Evolutionary conservation across 2,888 invertebrate species (phyloP).

Genomic region (Dexiosoma caninum): DNA sequence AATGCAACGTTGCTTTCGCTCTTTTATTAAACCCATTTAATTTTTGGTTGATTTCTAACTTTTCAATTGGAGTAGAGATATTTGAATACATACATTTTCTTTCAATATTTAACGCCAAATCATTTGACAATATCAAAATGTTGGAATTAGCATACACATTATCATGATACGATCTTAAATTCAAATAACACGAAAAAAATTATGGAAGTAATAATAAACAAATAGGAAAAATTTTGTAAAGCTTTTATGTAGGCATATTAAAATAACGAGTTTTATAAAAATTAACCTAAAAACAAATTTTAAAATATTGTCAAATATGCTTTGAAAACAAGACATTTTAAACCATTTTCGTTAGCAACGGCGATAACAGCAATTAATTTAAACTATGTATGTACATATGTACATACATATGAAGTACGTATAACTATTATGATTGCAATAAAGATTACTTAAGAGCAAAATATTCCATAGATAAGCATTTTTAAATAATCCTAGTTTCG

Average conservation of each 20-base stretch:
- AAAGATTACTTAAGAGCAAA: neutral
- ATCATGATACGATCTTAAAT: conserved; percentile 22
- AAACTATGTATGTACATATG: no score
- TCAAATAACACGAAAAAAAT: neutral
- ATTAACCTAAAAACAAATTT: no score
- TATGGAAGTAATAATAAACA: neutral
- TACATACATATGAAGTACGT: no score
- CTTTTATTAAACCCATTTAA: no score
- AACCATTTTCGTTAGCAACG: no score
- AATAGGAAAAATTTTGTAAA: neutral
- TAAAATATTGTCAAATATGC: neutral
- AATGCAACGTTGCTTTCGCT: no score
- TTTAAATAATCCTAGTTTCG: neutral
- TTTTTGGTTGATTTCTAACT: no score
- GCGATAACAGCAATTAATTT: neutral
- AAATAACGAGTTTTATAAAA: no score
- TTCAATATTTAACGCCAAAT: conserved; percentile 13
- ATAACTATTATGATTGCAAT: neutral
- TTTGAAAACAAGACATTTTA: no score
- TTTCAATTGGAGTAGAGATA: no score
- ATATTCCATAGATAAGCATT: neutral
- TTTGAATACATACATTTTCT: neutral
- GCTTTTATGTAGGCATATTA: no score
- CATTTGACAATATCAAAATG: conserved; percentile 43
- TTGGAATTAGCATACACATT: neutral